Conservation (phyloP, 2,888 invertebrate species). For the Mythimna ferrago region DNA sequence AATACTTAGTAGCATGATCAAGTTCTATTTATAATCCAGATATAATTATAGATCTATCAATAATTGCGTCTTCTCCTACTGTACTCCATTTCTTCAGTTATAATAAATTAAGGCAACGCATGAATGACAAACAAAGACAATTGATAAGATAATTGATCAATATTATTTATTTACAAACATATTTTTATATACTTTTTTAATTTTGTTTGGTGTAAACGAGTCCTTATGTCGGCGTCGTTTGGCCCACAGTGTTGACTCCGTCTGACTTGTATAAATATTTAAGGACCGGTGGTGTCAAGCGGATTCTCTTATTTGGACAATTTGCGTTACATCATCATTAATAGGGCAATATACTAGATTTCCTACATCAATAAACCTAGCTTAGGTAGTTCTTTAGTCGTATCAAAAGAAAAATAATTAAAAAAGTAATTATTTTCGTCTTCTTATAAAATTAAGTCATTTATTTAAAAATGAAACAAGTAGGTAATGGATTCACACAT, state of each 20-base stretch:
- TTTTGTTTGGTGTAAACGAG: conserved; percentile 41
- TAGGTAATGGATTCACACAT: no score
- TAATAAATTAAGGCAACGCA: no score
- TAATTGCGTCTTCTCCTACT: no score
- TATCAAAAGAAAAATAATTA: not conserved
- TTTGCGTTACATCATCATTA: conserved; percentile 75
- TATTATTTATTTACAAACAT: not conserved
- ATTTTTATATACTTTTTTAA: not conserved
- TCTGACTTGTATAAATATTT: conserved; percentile 77
- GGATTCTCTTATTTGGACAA: conserved; percentile 77
- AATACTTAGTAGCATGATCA: no score
- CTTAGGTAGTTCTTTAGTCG: not conserved
- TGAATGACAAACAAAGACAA: no score
- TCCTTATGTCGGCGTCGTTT: conserved; percentile 55
- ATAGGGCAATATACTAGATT: conserved; percentile 46
- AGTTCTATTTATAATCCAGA: no score
- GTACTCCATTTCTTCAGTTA: no score
- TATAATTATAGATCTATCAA: no score
- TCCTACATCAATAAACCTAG: not conserved
- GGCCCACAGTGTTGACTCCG: conserved; percentile 46
- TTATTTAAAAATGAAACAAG: no score
- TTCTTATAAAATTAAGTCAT: no score
- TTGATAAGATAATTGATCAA: not conserved
- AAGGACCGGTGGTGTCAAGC: conserved; percentile 75
- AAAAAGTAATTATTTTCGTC: not conserved